Conservation (phyloP, 2,888 invertebrate species). For the Drosophila nigritarsus region DNA sequence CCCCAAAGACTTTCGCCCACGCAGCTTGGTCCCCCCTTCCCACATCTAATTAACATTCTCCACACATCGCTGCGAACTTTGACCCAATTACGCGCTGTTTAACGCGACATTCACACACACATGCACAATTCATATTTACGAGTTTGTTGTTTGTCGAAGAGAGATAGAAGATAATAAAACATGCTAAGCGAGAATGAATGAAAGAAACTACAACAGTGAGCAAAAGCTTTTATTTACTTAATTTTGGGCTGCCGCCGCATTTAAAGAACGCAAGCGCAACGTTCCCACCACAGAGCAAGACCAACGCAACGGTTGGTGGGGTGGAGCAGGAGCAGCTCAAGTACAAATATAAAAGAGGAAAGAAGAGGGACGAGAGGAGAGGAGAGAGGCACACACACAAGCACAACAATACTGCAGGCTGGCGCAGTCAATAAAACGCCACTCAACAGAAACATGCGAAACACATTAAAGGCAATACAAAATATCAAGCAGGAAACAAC, state of each 20-base stretch:
- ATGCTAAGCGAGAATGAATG: conserved; percentile 38
- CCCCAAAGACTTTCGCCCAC: conserved; percentile 53
- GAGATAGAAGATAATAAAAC: conserved; percentile 63
- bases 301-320: conserved; percentile 36
- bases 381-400: conserved; percentile 11
- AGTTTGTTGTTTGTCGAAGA: conserved; percentile 9
- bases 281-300: conserved; percentile 21
- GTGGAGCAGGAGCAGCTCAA: conserved; percentile 5
- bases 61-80: conserved; percentile 71
- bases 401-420: conserved; percentile 41
- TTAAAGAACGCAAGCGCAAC: conserved; percentile 59
- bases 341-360: conserved; percentile 1
- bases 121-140: conserved; percentile 38
- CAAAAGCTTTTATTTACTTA: conserved; percentile 60
- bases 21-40: conserved; percentile 17
- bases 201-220: conserved; percentile 26
- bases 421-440: conserved; percentile 64
- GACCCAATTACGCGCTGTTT: conserved; percentile 69
- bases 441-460: conserved; percentile 73
- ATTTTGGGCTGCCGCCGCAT: conserved; percentile 45
- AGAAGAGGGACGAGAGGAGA: conserved; percentile 5
- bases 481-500: conserved; percentile 77
- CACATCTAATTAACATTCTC: conserved; percentile 70
- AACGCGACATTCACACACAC: conserved; percentile 34
- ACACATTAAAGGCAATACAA: conserved; percentile 77